phyloP scores from a whole-genome alignment of 2,797 vertebrate genomes.

The Darevskia nairensis region DNA sequence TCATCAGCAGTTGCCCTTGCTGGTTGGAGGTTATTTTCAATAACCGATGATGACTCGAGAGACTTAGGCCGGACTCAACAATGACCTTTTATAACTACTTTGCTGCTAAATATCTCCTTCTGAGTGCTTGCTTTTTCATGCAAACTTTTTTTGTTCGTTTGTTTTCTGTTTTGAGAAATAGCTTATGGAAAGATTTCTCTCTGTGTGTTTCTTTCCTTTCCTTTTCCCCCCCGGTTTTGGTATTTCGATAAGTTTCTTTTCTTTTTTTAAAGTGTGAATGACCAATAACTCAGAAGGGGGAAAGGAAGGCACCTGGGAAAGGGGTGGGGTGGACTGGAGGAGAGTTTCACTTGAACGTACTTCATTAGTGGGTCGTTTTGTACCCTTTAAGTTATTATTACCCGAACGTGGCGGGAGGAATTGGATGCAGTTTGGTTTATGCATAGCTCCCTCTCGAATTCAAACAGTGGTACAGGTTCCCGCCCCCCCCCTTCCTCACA shows the following conservation, averaged over 20 bases:
- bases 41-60: slow-evolving; percentile 89
- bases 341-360: neutral
- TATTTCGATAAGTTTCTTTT: slow-evolving; percentile 60
- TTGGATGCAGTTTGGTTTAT: slow-evolving; percentile 25
- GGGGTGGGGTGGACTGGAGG: neutral
- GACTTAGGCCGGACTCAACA: slow-evolving; percentile 60
- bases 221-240: slow-evolving; percentile 42
- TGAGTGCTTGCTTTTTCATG: slow-evolving; percentile 83
- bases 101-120: slow-evolving; percentile 84
- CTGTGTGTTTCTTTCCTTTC: neutral
- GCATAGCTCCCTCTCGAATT: slow-evolving; percentile 46
- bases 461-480: neutral
- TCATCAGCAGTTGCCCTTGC: slow-evolving; percentile 99
- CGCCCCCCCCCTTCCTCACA: neutral
- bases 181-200: slow-evolving; percentile 73
- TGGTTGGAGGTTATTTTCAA: slow-evolving; percentile 99
- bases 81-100: slow-evolving; percentile 75
- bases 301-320: slow-evolving; percentile 23
- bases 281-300: slow-evolving; percentile 69
- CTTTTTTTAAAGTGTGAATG: slow-evolving; percentile 66
- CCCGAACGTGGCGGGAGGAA: slow-evolving; percentile 18
- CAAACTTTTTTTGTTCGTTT: slow-evolving; percentile 69
- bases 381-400: slow-evolving; percentile 38
- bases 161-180: slow-evolving; percentile 76
- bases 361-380: slow-evolving; percentile 32